A percentile compares a stretch with the other conserved stretches of the same genome.
These are phyloP conservation scores for Haplochromis burtoni DNA, from an alignment of 2,113 vertebrate genomes.

Conservation along the genomic window DNA sequence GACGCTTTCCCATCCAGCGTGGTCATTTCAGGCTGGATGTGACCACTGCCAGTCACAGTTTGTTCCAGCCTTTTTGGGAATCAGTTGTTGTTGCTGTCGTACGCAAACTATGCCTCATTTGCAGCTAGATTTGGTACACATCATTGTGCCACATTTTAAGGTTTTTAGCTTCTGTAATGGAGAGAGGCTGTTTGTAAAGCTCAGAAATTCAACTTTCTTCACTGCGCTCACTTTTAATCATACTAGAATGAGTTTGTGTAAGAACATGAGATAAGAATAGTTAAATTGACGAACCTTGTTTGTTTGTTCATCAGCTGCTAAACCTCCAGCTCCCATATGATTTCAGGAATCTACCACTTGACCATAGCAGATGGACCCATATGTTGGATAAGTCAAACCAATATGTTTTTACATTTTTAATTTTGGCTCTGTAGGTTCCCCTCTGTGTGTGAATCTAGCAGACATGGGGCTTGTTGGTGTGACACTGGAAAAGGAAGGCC, in stretches of 20 bases:
- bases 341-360: not conserved
- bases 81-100: not conserved
- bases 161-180: not conserved
- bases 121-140: not conserved
- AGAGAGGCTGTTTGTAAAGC: not conserved
- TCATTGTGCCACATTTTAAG: not conserved
- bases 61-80: not conserved
- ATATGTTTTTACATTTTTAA: not conserved
- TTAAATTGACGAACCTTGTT: not conserved
- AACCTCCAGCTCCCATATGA: not conserved
- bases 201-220: not conserved
- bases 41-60: not conserved
- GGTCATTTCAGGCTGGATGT: not conserved
- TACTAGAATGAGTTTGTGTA: not conserved
- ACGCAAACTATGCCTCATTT: not conserved
- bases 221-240: not conserved
- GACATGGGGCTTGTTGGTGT: not conserved
- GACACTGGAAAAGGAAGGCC: constrained; percentile 3
- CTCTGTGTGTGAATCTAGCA: not conserved
- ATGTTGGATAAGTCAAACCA: not conserved
- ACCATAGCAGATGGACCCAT: not conserved
- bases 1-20: not conserved
- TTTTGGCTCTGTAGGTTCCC: not conserved
- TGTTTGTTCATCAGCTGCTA: not conserved
- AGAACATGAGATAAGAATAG: not conserved